phyloP scores from a whole-genome alignment of 1,140 invertebrate genomes.

The Bombus affinis region DNA sequence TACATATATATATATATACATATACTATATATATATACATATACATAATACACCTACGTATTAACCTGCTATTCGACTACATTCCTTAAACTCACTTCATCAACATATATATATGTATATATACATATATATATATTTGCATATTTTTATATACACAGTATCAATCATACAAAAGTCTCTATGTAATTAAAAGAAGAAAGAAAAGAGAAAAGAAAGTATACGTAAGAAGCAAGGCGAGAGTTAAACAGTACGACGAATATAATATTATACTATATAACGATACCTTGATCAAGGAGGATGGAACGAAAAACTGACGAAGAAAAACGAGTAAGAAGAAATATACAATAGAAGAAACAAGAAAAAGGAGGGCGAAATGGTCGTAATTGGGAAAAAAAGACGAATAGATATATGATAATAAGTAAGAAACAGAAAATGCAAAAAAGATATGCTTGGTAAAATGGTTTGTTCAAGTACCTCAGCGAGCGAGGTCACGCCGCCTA shows the following conservation, averaged over 20 bases:
- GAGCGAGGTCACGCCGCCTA: slow-evolving; percentile 79
- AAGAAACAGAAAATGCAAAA: slow-evolving; percentile 68
- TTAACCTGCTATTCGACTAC: not conserved
- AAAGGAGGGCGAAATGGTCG: not conserved
- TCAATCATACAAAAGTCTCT: slow-evolving; percentile 29
- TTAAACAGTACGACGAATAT: not conserved
- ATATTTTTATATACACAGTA: slow-evolving; percentile 15
- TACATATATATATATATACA: slow-evolving; percentile 20
- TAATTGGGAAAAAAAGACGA: not conserved
- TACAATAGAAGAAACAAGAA: not conserved
- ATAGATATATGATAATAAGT: not conserved
- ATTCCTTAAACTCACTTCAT: not conserved
- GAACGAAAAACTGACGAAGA: not conserved
- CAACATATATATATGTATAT: not conserved
- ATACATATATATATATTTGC: not conserved
- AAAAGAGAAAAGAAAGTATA: not conserved
- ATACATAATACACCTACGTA: not conserved
- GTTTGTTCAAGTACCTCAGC: slow-evolving; percentile 75
- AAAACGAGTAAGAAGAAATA: not conserved
- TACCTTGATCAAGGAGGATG: not conserved
- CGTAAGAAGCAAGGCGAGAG: slow-evolving; percentile 18
- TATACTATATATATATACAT: not conserved
- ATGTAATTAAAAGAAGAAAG: not conserved
- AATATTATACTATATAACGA: not conserved
- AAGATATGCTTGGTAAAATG: slow-evolving; percentile 62